These are phyloP conservation scores for Latrodectus hesperus DNA, from an alignment of 2,888 invertebrate species.

Conservation along the genomic window DNA sequence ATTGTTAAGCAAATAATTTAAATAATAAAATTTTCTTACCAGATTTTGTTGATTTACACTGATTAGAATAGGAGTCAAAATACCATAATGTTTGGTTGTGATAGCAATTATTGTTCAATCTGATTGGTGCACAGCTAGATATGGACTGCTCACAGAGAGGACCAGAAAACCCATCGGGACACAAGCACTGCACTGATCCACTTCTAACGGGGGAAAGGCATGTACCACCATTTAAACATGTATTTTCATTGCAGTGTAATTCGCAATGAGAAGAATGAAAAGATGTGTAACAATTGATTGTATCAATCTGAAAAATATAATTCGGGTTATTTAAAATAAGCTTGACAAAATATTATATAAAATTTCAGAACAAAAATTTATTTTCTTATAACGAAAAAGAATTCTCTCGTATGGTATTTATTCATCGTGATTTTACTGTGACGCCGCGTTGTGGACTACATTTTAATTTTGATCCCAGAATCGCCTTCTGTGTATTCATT, in stretches of 20 bases:
- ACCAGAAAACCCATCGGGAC: slow-evolving; percentile 49
- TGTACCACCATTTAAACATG: slow-evolving; percentile 53
- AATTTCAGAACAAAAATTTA: too few relatives aligned
- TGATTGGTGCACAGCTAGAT: slow-evolving; percentile 31
- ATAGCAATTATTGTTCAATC: slow-evolving; percentile 27
- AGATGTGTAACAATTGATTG: slow-evolving; percentile 44
- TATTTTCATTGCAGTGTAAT: slow-evolving; percentile 41
- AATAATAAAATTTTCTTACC: slow-evolving; percentile 11
- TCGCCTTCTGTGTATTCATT: too few relatives aligned
- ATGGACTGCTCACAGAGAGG: slow-evolving; percentile 49
- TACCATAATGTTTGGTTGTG: slow-evolving; percentile 40
- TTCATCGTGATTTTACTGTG: too few relatives aligned
- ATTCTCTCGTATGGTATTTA: too few relatives aligned
- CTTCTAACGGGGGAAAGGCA: slow-evolving; percentile 4
- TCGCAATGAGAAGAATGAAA: slow-evolving; percentile 43
- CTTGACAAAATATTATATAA: background rate
- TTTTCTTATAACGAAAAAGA: too few relatives aligned
- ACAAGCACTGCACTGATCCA: slow-evolving; percentile 50
- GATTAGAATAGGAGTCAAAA: slow-evolving; percentile 49
- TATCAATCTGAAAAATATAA: slow-evolving; percentile 25
- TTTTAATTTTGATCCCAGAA: too few relatives aligned
- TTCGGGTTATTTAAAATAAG: background rate
- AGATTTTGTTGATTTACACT: slow-evolving; percentile 47
- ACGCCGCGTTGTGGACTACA: too few relatives aligned
- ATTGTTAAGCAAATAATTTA: too few relatives aligned